These are phyloP conservation scores for Clarias batrachus DNA, from an alignment of 2,113 vertebrate genomes.

Conservation along the genomic window DNA sequence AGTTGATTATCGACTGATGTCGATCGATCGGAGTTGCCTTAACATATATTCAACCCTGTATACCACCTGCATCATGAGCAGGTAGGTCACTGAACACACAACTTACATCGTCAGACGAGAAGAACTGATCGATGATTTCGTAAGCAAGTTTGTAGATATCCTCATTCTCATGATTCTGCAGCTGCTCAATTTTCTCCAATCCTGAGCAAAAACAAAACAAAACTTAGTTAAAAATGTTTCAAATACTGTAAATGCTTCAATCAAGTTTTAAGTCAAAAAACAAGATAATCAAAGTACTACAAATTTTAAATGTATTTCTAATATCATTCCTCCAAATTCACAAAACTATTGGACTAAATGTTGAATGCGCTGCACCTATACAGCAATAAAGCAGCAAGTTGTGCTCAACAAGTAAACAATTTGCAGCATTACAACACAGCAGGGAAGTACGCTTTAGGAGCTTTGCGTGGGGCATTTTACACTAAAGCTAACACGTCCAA, in stretches of 20 bases:
- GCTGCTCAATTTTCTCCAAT: conserved; percentile 96
- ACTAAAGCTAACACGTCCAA: background rate
- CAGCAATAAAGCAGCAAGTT: background rate
- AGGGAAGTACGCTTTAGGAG: background rate
- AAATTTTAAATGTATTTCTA: background rate
- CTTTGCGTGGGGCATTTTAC: background rate
- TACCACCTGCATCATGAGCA: background rate
- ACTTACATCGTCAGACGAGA: conserved; percentile 99
- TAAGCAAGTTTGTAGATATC: conserved; percentile 99
- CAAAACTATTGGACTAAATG: background rate
- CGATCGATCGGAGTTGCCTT: too few species aligned
- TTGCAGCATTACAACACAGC: background rate
- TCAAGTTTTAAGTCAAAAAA: background rate
- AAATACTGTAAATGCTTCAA: background rate
- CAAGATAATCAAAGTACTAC: background rate
- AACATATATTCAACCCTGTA: background rate
- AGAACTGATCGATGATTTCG: conserved; percentile 99
- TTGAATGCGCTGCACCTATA: background rate
- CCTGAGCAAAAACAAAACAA: conserved; percentile 67
- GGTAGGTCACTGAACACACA: background rate
- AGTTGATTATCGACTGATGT: too few species aligned
- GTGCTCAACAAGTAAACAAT: background rate
- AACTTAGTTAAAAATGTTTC: background rate
- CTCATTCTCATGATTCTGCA: conserved; percentile 99
- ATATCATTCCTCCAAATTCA: background rate